Evolutionary conservation across 2,888 invertebrate species (phyloP), one percentile per base, ranked within the genome.

Genomic region (Leptopilina myrica): DNA sequence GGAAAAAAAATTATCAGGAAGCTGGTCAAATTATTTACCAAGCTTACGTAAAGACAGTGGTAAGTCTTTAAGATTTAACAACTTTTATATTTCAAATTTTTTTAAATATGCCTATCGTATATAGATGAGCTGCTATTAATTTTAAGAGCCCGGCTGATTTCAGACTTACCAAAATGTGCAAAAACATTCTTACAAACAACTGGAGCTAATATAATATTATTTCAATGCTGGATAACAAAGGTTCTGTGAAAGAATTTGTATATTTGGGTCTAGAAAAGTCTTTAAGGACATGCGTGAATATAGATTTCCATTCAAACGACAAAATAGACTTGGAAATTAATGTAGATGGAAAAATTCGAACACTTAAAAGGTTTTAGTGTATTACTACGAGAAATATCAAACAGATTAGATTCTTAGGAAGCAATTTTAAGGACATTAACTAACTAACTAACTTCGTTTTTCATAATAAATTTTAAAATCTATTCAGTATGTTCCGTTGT

Each of bases 241-340:
- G 56, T n/a, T 62, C 40, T 3, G 40, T 59, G 14, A 80, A 67
- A 67, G 76, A 79, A 73, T 81, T 79, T 11, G 75, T 76, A 8
- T 77, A 85, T 77, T 79, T 85, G 53, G 81, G 81, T 5, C 79
- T 84, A 66, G 78, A 46, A 26, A 76, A 78, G 12, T 83, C 82
- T 15, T 33, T 85, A 1, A 56, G 77, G 65, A 12, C 40, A 12
- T 80, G 76, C 78, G 14, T 83, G 2, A 84, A 84, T 79, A 5
- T 59, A 9, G 64, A 59, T 62, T 15, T 80, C 20, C 83, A 85
- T 59, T 15, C 20, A 33, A 69, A 80, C 3, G 26, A 12, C 65
- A n/a, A 14, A 15, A 78, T 80, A 14, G 6, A 79, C 53, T 66
- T 85, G 8, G 78, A 83, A 69, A 20, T 84, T 3, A 59, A n/a